phyloP scores from a whole-genome alignment of 2,113 vertebrate genomes.

The Odobenus rosmarus region DNA sequence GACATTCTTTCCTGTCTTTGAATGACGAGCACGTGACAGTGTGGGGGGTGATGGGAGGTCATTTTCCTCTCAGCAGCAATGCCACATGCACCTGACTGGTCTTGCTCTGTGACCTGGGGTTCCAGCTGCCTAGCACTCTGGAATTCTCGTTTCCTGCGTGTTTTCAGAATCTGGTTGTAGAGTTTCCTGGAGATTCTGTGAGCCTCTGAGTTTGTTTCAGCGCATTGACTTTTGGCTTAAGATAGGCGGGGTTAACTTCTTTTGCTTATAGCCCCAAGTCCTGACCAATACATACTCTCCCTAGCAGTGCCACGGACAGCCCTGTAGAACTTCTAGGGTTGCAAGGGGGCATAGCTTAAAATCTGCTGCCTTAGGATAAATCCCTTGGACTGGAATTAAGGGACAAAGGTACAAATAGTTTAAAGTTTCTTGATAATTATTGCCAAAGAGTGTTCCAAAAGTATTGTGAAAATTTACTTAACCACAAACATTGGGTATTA shows the following conservation, averaged over 20 bases:
- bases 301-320: background rate
- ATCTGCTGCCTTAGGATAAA: slow-evolving; percentile 63
- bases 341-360: slow-evolving; percentile 52
- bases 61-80: slow-evolving; percentile 39
- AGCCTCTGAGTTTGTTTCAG: background rate
- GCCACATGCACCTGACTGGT: background rate
- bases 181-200: background rate
- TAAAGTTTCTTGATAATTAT: slow-evolving; percentile 70
- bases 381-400: slow-evolving; percentile 64
- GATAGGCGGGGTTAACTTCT: slow-evolving; percentile 5
- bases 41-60: background rate
- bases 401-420: slow-evolving; percentile 72
- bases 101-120: slow-evolving; percentile 24
- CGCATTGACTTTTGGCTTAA: background rate
- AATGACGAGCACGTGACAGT: background rate
- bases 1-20: background rate
- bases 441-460: slow-evolving; percentile 52
- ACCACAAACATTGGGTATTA: background rate
- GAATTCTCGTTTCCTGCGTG: background rate
- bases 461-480: slow-evolving; percentile 52
- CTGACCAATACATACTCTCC: background rate
- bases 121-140: slow-evolving; percentile 36
- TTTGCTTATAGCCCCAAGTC: background rate
- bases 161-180: background rate
- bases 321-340: background rate